Percentiles rank a stretch among this genome's conserved stretches.
These are phyloP conservation scores for Romanomermis culicivorax DNA, from an alignment of 2,888 invertebrate species.

Conservation along the genomic window DNA sequence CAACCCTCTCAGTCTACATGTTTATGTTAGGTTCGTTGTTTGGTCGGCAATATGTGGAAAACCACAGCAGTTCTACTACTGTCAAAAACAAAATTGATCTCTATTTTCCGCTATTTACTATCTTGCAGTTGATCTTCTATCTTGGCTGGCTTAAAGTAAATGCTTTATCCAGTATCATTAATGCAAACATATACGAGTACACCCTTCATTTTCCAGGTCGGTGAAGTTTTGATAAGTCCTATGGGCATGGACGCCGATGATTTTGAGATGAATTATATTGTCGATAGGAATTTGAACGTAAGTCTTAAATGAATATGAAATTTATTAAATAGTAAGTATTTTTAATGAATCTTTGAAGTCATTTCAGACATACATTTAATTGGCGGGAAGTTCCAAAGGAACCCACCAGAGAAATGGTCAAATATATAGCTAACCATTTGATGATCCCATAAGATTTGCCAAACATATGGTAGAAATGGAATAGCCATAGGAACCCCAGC, in stretches of 20 bases:
- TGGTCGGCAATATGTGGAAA: not conserved
- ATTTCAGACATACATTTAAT: no score
- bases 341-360: no score
- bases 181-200: not conserved
- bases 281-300: not conserved
- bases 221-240: not conserved
- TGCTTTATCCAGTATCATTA: no score
- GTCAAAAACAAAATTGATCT: not conserved
- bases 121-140: not conserved
- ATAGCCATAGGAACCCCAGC: no score
- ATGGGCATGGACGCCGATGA: conserved; percentile 1
- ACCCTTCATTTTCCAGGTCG: not conserved
- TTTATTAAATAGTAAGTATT: no score
- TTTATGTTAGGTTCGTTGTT: not conserved
- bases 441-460: no score
- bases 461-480: no score
- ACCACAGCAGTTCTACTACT: not conserved
- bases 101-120: not conserved
- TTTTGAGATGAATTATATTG: not conserved
- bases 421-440: no score
- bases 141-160: conserved; percentile 2
- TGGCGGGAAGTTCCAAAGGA: no score
- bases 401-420: no score
- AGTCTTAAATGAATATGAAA: no score
- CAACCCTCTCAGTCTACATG: not conserved